Evolutionary conservation across 2,113 vertebrate genomes (phyloP).

Genomic region (Brienomyrus brachyistius): DNA sequence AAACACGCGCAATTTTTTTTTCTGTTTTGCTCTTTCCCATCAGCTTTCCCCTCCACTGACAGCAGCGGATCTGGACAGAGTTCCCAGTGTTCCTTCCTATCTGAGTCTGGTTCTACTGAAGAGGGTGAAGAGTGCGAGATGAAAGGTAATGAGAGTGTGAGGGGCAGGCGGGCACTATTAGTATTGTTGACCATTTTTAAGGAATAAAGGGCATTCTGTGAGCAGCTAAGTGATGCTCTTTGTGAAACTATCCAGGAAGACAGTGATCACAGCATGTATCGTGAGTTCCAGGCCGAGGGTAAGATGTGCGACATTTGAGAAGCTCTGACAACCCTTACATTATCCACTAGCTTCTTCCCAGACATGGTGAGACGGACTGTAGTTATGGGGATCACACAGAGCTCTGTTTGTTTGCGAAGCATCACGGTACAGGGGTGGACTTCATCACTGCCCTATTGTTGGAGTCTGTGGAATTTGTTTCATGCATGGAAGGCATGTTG

Average conservation of each 20-base stretch:
- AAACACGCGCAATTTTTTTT: not conserved
- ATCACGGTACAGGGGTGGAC: not conserved
- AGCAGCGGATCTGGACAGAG: slow-evolving; percentile 79
- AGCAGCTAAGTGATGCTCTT: not conserved
- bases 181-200: not conserved
- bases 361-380: not conserved
- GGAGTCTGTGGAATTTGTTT: not conserved
- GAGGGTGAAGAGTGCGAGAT: slow-evolving; percentile 83
- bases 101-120: slow-evolving; percentile 77
- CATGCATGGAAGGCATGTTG: not conserved
- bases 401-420: not conserved
- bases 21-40: not conserved
- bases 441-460: not conserved
- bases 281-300: not conserved
- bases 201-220: not conserved
- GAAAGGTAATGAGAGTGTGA: slow-evolving; percentile 61
- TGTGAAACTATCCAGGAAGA: not conserved
- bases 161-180: not conserved
- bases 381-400: not conserved
- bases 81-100: slow-evolving; percentile 75
- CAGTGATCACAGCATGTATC: not conserved
- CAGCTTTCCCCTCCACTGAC: slow-evolving; percentile 73
- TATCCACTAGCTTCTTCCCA: not conserved
- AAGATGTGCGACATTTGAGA: not conserved
- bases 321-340: not conserved